Evolutionary conservation across 2,888 invertebrate genomes (phyloP), one percentile per base, ranked within the genome.

Genomic region (Cephus runcator): DNA sequence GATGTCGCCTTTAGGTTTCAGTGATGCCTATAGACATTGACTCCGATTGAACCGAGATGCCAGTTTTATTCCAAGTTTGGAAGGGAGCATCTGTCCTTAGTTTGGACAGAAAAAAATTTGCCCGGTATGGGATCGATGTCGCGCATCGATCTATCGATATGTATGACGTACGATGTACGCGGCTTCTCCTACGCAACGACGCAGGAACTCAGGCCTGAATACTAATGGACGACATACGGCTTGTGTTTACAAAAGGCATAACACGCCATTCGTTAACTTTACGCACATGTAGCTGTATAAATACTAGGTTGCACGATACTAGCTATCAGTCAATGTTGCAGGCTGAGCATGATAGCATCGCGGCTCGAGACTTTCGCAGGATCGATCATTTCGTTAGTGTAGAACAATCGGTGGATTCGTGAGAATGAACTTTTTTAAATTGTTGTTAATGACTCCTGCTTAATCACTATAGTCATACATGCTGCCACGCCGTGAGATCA

Each of bases 161-260:
- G 23, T 9, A 56, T 2, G 40, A 56, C 9, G 23, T 23, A 1
- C 9, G 40, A 56, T 56, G 6, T 56, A 23, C 23, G 40, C 23
- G 40, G 23, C 40, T 56, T 56, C 40, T 40, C 4, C 40, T 56
- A 23, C 40, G 40, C 40, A 56, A 9, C 40, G 23, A 56, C 40
- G 40, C 15, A 56, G 40, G 23, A 23, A 56, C 23, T 23, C 40
- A 6, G 40, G 23, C 15, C 40, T 56, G 40, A 74, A 75, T 77
- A 69, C 77, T 34, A 77, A 77, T 77, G 75, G 33, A 34, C 69
- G 56, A 77, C 77, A 77, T 69, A 75, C 77, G 77, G 69, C 69
- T 30, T 40, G 75, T 77, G 77, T 77, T 77, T 77, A 69, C 75
- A 75, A 36, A 77, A 77, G 74, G 69, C 69, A 56, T 56, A 56